Evolutionary conservation across 64 coral and sea anemone species (phyloP), one percentile per base, ranked within the genome.

Genomic region (Exaiptasia diaphana): DNA sequence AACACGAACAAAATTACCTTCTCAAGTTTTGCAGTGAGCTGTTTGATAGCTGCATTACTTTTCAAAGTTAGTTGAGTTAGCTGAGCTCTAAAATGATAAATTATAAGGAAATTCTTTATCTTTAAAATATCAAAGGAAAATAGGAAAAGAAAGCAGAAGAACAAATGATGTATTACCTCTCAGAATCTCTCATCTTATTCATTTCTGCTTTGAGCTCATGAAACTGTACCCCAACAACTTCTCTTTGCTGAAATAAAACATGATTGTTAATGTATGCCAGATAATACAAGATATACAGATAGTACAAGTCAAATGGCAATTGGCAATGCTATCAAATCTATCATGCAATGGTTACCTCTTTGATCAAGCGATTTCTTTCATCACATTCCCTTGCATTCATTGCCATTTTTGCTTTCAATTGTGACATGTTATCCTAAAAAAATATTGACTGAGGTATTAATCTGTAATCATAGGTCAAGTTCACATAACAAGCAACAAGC

Each of bases 141-240:
- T n/a, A n/a, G n/a, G n/a, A n/a, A n/a, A n/a, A n/a, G n/a, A n/a
- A n/a, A n/a, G n/a, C n/a, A n/a, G n/a, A n/a, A n/a, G n/a, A n/a
- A n/a, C n/a, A n/a, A n/a, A n/a, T n/a, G n/a, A n/a, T n/a, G n/a
- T n/a, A n/a, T n/a, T n/a, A 96, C 93, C 93, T 99, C 38, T 99
- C 95, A 26, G 64, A 48, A 41, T 99, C 95, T 80, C 95, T 78
- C 64, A 93, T 87, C 32, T 99, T 99, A 84, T 99, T 99, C 95
- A 99, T 99, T 82, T 99, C 84, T 50, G 95, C 85, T 88, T 99
- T 99, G 0, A 99, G 68, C 33, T 99, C 89, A 93, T 99, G 95
- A 69, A 93, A 99, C 55, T 99, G 84, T 38, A 80, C 90, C 26
- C 89, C 95, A 80, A 99, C 90, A 41, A 99, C 95, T 62, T 99